These are phyloP conservation scores for Colossoma macropomum DNA, from an alignment of 2,113 vertebrate species.

Conservation along the genomic window DNA sequence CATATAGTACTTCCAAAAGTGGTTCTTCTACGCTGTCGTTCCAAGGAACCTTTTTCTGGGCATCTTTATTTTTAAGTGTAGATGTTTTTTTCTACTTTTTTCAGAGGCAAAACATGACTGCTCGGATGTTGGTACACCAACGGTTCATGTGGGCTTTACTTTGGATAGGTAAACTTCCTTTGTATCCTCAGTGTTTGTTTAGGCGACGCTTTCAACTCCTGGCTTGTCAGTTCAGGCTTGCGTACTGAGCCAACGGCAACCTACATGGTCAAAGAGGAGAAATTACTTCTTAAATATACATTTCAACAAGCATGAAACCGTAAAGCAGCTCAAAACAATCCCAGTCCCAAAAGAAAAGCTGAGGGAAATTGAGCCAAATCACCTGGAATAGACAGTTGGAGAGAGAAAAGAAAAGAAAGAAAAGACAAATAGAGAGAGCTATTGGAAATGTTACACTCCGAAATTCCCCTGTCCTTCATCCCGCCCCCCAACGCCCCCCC, in stretches of 20 bases:
- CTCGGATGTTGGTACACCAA: not conserved
- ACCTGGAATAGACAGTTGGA: not conserved
- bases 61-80: not conserved
- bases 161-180: constrained; percentile 29
- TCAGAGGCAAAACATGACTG: not conserved
- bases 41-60: not conserved
- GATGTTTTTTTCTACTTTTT: not conserved
- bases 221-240: constrained; percentile 28
- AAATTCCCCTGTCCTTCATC: constrained; percentile 50
- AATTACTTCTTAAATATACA: not conserved
- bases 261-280: constrained; percentile 22
- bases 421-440: not conserved
- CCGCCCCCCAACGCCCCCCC: constrained; percentile 24
- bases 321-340: not conserved
- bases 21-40: not conserved
- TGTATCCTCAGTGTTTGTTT: constrained; percentile 42
- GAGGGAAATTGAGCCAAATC: not conserved
- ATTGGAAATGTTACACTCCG: constrained; percentile 46
- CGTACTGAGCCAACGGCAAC: constrained; percentile 29
- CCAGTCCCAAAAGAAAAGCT: not conserved
- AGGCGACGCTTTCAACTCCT: not conserved
- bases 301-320: not conserved
- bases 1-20: not conserved
- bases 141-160: not conserved
- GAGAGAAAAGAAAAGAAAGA: constrained; percentile 7